These are phyloP conservation scores for Lindbergichthys nudifrons DNA, from an alignment of 2,797 vertebrate genomes.

Conservation along the genomic window DNA sequence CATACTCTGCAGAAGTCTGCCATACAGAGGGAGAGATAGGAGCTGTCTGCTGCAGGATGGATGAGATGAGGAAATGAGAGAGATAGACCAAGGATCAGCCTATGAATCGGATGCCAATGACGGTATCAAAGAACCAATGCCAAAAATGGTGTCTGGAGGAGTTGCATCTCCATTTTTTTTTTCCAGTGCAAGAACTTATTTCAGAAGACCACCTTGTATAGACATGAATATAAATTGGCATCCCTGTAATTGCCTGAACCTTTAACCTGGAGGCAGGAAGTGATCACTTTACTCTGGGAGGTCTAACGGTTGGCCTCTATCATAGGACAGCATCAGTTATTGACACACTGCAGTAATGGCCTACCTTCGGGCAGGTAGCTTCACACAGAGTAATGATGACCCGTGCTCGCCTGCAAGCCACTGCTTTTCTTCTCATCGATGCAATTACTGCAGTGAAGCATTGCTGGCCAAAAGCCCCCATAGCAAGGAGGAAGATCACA, in stretches of 20 bases:
- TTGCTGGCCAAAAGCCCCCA: constrained; percentile 36
- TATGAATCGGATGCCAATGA: constrained; percentile 47
- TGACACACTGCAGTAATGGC: constrained; percentile 75
- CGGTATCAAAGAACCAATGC: constrained; percentile 36
- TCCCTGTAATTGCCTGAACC: constrained; percentile 68
- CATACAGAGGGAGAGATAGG: constrained; percentile 60
- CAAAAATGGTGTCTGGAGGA: constrained; percentile 37
- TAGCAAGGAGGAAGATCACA: constrained; percentile 33
- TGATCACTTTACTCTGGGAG: constrained; percentile 71
- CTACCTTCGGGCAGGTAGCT: constrained; percentile 67
- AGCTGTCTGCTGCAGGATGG: constrained; percentile 73
- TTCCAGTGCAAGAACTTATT: constrained; percentile 15
- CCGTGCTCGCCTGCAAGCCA: constrained; percentile 63
- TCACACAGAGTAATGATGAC: constrained; percentile 77
- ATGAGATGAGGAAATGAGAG: constrained; percentile 80
- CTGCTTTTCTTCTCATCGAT: constrained; percentile 70
- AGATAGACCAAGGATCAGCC: constrained; percentile 44
- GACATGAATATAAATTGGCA: constrained; percentile 63
- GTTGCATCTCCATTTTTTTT: constrained; percentile 28
- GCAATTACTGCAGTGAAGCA: constrained; percentile 75
- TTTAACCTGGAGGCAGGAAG: constrained; percentile 69
- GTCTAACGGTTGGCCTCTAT: constrained; percentile 62
- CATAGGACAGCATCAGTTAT: constrained; percentile 65
- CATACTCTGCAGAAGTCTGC: constrained; percentile 57
- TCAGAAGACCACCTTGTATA: constrained; percentile 32